Evolutionary conservation across 2,113 vertebrate genomes (phyloP).

Genomic region (Ptyas mucosa): DNA sequence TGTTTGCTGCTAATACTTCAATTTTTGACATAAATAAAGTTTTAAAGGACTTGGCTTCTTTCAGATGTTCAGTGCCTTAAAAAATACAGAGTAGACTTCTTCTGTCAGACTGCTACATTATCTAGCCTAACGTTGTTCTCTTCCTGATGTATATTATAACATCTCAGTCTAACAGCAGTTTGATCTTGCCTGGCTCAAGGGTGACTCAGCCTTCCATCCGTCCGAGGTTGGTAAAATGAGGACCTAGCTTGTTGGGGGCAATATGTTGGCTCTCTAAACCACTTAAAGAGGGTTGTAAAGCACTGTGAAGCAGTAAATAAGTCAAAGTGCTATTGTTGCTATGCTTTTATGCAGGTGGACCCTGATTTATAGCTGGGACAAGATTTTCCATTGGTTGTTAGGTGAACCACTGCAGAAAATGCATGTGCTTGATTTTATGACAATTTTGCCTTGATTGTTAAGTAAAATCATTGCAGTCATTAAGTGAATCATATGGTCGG

Average conservation of each 20-base stretch:
- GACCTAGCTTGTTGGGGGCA: too few species aligned
- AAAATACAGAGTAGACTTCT: neutral
- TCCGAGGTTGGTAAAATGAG: too few species aligned
- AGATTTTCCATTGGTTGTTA: neutral
- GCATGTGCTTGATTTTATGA: neutral
- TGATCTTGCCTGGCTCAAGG: too few species aligned
- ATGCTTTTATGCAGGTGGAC: too few species aligned
- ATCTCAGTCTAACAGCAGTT: neutral
- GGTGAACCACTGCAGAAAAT: neutral
- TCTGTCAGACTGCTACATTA: neutral
- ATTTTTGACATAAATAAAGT: neutral
- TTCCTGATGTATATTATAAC: neutral
- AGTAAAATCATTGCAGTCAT: neutral
- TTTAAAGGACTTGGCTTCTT: neutral
- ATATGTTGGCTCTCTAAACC: too few species aligned
- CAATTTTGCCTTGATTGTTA: neutral
- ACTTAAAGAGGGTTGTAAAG: too few species aligned
- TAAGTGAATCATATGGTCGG: neutral
- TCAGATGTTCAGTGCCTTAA: neutral
- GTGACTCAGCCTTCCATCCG: too few species aligned
- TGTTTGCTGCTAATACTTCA: neutral
- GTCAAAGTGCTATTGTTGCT: too few species aligned
- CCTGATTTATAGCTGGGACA: too few species aligned
- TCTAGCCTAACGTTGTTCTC: neutral
- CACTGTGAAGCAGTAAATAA: too few species aligned